A percentile compares a stretch with the other conserved stretches of the same genome.
Conservation (phyloP, 2,797 vertebrate genomes). For the Hybognathus amarus region DNA sequence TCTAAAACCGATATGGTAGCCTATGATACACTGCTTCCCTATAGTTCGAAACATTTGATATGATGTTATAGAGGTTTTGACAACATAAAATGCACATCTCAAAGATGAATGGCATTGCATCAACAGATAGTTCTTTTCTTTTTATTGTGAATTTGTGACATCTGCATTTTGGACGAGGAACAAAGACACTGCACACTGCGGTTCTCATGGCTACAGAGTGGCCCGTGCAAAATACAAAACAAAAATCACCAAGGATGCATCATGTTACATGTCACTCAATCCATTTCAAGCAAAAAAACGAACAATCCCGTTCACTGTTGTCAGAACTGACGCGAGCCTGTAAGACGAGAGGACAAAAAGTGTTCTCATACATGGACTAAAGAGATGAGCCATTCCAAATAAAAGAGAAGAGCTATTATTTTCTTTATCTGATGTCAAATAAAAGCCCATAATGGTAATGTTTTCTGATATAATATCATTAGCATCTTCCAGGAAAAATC, state of each 20-base stretch:
- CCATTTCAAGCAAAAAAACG: conserved; percentile 32
- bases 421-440: neutral
- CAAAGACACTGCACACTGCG: conserved; percentile 21
- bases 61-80: neutral
- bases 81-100: conserved; percentile 1
- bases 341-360: conserved; percentile 36
- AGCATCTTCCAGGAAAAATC: conserved; percentile 8
- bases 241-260: conserved; percentile 53
- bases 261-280: conserved; percentile 42
- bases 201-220: conserved; percentile 58
- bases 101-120: neutral
- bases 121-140: neutral
- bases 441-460: neutral
- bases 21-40: neutral
- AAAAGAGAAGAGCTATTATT: neutral
- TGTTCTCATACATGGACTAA: conserved; percentile 22
- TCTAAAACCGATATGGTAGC: neutral
- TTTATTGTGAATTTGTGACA: neutral
- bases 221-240: conserved; percentile 52
- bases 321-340: conserved; percentile 27
- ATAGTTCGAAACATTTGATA: neutral
- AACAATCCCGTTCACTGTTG: conserved; percentile 49
- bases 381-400: conserved; percentile 24
- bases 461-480: conserved; percentile 20
- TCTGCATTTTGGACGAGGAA: conserved; percentile 30